phyloP scores from a whole-genome alignment of 2,113 vertebrate genomes.

The Dromas ardeola region DNA sequence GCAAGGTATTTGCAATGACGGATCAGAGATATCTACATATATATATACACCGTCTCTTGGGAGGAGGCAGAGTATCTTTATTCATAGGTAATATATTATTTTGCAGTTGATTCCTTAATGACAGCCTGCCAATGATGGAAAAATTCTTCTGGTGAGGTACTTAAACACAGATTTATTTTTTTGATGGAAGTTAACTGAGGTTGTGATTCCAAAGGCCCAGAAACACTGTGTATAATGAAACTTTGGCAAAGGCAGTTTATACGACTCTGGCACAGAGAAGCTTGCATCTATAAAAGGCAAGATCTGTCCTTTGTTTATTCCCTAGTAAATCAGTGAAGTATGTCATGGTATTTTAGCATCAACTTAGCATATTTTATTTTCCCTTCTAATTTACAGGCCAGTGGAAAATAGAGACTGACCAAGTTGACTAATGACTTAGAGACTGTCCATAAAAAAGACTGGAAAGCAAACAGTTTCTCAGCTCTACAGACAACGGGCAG shows the following conservation, averaged over 20 bases:
- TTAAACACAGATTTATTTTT: neutral
- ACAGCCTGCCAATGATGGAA: neutral
- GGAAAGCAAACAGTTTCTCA: neutral
- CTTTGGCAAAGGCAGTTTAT: slow-evolving; percentile 32
- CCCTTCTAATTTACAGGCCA: neutral
- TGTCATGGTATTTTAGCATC: slow-evolving; percentile 70
- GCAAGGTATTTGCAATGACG: neutral
- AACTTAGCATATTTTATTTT: slow-evolving; percentile 61
- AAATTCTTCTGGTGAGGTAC: neutral
- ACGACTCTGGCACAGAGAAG: slow-evolving; percentile 37
- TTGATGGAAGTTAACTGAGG: neutral
- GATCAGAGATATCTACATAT: neutral
- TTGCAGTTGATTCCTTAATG: neutral
- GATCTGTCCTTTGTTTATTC: slow-evolving; percentile 74
- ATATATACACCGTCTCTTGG: neutral
- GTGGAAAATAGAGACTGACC: slow-evolving; percentile 11
- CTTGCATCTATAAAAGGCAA: slow-evolving; percentile 77
- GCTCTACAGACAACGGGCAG: neutral
- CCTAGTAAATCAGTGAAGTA: slow-evolving; percentile 64
- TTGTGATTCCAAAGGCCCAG: neutral
- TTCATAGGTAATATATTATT: neutral
- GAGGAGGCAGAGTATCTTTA: neutral
- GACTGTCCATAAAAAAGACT: neutral
- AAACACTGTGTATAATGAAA: slow-evolving; percentile 26
- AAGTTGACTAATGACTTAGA: neutral